phyloP scores from a whole-genome alignment of 2,888 invertebrate genomes.

The Platycnemis pennipes region DNA sequence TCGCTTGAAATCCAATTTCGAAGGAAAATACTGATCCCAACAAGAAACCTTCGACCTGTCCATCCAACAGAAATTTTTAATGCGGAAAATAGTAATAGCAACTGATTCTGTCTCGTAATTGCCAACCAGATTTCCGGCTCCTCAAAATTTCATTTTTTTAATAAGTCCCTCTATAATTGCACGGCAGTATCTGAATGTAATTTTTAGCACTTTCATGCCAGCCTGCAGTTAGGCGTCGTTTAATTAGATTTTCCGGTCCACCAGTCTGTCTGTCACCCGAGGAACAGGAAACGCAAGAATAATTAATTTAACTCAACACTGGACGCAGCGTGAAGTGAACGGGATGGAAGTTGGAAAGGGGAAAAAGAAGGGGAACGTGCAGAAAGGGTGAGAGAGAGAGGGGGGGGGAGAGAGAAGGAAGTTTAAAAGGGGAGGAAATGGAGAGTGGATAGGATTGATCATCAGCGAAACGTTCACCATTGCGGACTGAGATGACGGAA shows the following conservation, averaged over 20 bases:
- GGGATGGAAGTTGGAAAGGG: neutral
- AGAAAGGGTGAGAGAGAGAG: too few species aligned
- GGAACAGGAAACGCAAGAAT: slow-evolving; percentile 26
- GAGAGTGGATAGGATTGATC: neutral
- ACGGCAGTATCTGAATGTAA: neutral
- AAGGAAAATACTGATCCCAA: neutral
- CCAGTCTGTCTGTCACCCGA: slow-evolving; percentile 53
- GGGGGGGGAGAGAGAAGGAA: neutral
- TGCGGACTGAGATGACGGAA: neutral
- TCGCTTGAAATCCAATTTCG: neutral
- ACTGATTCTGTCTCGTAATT: neutral
- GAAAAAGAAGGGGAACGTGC: neutral
- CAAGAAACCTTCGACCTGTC: neutral
- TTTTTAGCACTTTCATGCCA: slow-evolving; percentile 20
- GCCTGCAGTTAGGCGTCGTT: slow-evolving; percentile 11
- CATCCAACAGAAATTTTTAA: neutral
- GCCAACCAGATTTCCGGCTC: neutral
- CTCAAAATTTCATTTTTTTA: neutral
- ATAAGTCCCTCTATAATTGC: neutral
- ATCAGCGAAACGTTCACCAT: neutral
- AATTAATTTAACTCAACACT: slow-evolving; percentile 50
- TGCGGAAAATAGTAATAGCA: neutral
- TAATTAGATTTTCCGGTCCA: slow-evolving; percentile 46
- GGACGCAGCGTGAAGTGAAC: neutral
- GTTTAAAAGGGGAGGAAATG: neutral